Evolutionary conservation across 2,888 invertebrate species (phyloP), one percentile per base, ranked within the genome.

Genomic region (Heterodera filipjevi): DNA sequence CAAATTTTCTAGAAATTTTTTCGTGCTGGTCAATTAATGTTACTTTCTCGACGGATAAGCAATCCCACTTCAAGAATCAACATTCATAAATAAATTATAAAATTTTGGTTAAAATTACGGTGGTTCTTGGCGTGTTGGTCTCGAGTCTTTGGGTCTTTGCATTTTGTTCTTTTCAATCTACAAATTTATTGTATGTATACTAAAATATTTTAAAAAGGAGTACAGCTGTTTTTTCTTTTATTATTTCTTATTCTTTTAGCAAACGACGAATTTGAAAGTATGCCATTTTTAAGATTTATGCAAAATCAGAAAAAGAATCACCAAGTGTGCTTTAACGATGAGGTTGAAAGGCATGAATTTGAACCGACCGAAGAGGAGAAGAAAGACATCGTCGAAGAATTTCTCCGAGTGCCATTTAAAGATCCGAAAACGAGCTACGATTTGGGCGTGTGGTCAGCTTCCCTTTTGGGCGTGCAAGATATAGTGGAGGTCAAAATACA

Each of bases 381-480:
- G 19, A 12, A 3, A 22, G 27, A 68, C 33, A 33, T 14, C 16
- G 14, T 39, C 39, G 49, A 14, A 5, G 66, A 74, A 30, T 59
- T 75, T 32, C 19, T 64, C 30, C 32, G 22, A 19, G 10, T 59
- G n/a, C 75, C 75, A 66, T 66, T 75, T 32, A 35, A 75, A 32
- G 49, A 49, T 5, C 64, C 66, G 32, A 75, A 12, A 5, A 10
- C 19, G 10, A 14, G 68, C 44, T 44, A 66, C 75, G 32, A 10
- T 39, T 16, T 75, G 75, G 33, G 68, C 22, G 32, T 75, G 46
- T 22, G 30, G 33, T 64, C 66, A 27, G 75, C 75, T 19, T 30
- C 75, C 19, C 66, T 30, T n/a, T 33, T 75, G 64, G 75, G 75
- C 66, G 64, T 12, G 30, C 33, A 75, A 30, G 75, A 30, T 22